Evolutionary conservation across 2,888 invertebrate genomes (phyloP), one percentile per base, ranked within the genome.

Genomic region (Erebia epiphron): DNA sequence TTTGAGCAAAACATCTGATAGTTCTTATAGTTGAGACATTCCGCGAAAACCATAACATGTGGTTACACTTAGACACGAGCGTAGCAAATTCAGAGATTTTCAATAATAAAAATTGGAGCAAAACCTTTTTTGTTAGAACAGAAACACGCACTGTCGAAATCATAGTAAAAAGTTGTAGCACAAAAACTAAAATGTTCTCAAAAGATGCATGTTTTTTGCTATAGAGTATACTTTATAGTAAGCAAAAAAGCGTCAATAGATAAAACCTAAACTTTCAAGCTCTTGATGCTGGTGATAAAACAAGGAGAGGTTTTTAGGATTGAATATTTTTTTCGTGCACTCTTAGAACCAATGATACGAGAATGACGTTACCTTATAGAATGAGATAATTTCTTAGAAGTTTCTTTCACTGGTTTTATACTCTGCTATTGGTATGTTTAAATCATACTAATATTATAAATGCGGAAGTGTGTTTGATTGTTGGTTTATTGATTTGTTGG

Each of bases 241-340:
- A 11, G 16, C 35, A 73, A 73, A 72, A 67, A 71, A 69, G 71
- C 61, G 73, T 71, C 67, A 72, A 69, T 49, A 67, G 62, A 67
- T 63, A 69, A 66, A 72, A 43, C 56, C 16, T 21, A 56, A 66
- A 50, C 67, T 35, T 63, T 71, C 60, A 35, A 63, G 16, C n/a
- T 35, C 9, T n/a, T n/a, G 56, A 62, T 14, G 61, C 41, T 60
- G 14, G 16, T 43, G 18, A 18, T 49, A 46, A 62, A 21, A 58
- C 43, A 18, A 18, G 7, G 13, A 11, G 14, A 41, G 16, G 56
- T 68, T 56, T 61, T 54, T 11, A 21, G 18, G 18, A 18, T n/a
- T 50, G n/a, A 0, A 9, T 5, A 43, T 11, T 43, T 43, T 43
- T 35, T 35, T 35, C 35, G 0, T 35, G 35, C 1, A 35, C 0